Percentiles rank a stretch among this genome's conserved stretches.
Evolutionary conservation across 2,888 invertebrate species (phyloP).

Genomic region (Mycalesis mineus): DNA sequence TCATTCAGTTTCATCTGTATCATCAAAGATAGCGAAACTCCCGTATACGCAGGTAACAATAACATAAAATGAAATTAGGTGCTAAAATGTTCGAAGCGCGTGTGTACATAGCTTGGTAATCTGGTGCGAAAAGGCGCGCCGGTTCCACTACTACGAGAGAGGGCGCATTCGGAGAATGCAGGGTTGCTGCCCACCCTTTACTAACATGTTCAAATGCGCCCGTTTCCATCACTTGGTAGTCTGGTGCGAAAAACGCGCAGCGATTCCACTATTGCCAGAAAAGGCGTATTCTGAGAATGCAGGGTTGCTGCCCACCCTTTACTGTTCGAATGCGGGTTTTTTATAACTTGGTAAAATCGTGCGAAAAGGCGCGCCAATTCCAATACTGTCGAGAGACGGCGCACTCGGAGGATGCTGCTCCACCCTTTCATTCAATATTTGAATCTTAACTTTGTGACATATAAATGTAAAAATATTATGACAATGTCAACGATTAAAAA

Average conservation of each 20-base stretch:
- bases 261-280: conserved; percentile 9
- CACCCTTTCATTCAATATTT: too few relatives aligned
- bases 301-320: conserved; percentile 2
- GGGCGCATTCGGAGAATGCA: conserved; percentile 3
- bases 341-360: conserved; percentile 44
- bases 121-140: conserved; percentile 30
- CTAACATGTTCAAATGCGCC: conserved; percentile 31
- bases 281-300: conserved; percentile 3
- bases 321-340: conserved; percentile 35
- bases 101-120: conserved; percentile 47
- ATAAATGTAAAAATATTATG: too few relatives aligned
- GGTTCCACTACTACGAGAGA: conserved; percentile 11
- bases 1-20: background rate
- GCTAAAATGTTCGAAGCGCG: conserved; percentile 31
- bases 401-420: background rate
- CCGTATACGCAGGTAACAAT: background rate
- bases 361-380: conserved; percentile 27
- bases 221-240: conserved; percentile 46
- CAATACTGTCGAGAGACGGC: conserved; percentile 6
- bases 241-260: conserved; percentile 30
- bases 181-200: background rate
- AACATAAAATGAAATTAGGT: background rate
- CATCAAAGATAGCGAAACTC: background rate
- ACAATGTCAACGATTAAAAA: too few relatives aligned
- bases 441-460: too few relatives aligned